Evolutionary conservation across 2,888 invertebrate species (phyloP), one percentile per base, ranked within the genome.

Genomic region (Psylliodes chrysocephalus): DNA sequence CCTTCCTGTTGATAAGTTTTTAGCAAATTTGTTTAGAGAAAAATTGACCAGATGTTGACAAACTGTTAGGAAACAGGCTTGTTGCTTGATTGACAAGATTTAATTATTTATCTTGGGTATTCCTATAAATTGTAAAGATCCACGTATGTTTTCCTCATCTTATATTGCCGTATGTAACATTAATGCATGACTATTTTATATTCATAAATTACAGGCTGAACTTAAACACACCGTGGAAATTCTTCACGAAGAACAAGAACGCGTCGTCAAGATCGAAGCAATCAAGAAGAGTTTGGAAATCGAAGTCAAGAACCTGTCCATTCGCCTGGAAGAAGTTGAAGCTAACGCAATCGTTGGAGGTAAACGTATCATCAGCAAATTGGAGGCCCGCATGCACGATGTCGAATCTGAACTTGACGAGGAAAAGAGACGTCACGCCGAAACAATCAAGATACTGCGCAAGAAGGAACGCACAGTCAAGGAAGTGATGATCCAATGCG

Each of bases 391-490:
- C 88, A 91, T 97, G 78, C 94, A 95, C 80, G 97, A 97, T 81
- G 86, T 96, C 84, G 97, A 98, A 84, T 86, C 95, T 75, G 96
- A 96, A 84, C 85, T 95, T 74, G 97, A 98, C 81, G 97, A 96
- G 84, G 97, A 98, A 85, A 96, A 95, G 88, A 92, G 96, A 82
- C 91, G 96, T 82, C 97, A 98, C 85, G 92, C 95, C 75, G 97
- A 98, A 85, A 96, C 96, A 79, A 94, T 96, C 84, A 96, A 96
- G 88, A 95, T 96, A 83, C 87, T 97, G 81, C 93, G 97, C 85
- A 98, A 98, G 90, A 98, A 98, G 91, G 97, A 98, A 83, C 94
- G 96, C 79, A 90, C 91, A 79, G 91, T 97, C 81, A 97, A 98
- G 88, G 97, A 97, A 84, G 91, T 97, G 71, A 90, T 96, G 85